phyloP scores from a whole-genome alignment of 2,888 invertebrate species.

The Rhagophthalmus giganteus region DNA sequence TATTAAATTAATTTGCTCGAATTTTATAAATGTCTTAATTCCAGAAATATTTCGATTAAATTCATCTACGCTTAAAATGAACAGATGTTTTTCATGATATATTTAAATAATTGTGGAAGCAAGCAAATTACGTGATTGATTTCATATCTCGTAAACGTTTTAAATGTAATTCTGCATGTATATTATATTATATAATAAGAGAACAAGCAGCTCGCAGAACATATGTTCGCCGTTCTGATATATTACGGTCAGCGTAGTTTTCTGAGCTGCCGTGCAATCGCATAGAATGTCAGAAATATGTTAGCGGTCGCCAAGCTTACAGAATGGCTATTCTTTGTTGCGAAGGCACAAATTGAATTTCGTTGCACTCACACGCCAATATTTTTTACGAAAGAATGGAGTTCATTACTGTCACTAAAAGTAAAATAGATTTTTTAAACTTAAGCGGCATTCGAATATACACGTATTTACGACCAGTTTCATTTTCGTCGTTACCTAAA shows the following conservation, averaged over 20 bases:
- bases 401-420: slow-evolving; percentile 37
- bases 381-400: slow-evolving; percentile 43
- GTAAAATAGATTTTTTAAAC: slow-evolving; percentile 14
- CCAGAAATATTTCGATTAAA: slow-evolving; percentile 28
- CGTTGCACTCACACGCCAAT: slow-evolving; percentile 39
- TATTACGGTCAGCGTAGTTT: slow-evolving; percentile 44
- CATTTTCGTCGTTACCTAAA: neutral
- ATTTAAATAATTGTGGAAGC: slow-evolving; percentile 13
- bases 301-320: slow-evolving; percentile 38
- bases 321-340: slow-evolving; percentile 42
- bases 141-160: slow-evolving; percentile 28
- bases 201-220: slow-evolving; percentile 34
- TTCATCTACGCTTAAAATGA: slow-evolving; percentile 12
- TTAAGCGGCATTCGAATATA: neutral
- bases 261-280: slow-evolving; percentile 39
- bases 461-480: no score
- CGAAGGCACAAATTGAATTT: slow-evolving; percentile 44
- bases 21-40: slow-evolving; percentile 32
- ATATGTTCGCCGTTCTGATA: slow-evolving; percentile 44
- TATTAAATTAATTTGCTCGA: slow-evolving; percentile 38
- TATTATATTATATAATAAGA: slow-evolving; percentile 34
- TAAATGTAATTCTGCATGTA: slow-evolving; percentile 27
- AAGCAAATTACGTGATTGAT: slow-evolving; percentile 12
- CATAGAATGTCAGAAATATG: slow-evolving; percentile 44
- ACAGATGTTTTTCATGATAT: slow-evolving; percentile 15